A percentile compares a stretch with the other conserved stretches of the same genome.
phyloP scores from a whole-genome alignment of 2,888 invertebrate species.

The Incurvaria masculella region DNA sequence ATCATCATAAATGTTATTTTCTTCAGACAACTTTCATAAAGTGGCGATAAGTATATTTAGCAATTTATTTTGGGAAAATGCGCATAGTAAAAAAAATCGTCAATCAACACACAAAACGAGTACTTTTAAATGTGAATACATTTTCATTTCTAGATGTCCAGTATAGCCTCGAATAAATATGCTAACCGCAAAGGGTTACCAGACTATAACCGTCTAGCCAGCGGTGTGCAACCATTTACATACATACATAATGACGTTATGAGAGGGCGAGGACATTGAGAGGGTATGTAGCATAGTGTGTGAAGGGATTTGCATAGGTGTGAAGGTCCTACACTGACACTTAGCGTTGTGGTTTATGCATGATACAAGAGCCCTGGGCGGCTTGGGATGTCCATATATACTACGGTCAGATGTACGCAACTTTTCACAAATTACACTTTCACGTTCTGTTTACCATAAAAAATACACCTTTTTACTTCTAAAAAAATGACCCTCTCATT shows the following conservation, averaged over 20 bases:
- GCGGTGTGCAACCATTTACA: not conserved
- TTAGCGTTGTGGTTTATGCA: constrained; percentile 24
- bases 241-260: not conserved
- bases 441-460: no score
- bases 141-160: not conserved
- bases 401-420: not conserved
- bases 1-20: no score
- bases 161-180: not conserved
- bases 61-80: no score
- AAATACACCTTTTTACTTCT: no score
- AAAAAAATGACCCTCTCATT: no score
- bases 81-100: no score
- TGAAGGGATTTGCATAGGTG: not conserved
- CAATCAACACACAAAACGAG: no score
- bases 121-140: no score
- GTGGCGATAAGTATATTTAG: no score
- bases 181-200: not conserved
- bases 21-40: no score
- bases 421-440: no score
- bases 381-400: constrained; percentile 2
- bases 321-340: not conserved
- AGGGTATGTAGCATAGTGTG: not conserved
- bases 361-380: constrained; percentile 36
- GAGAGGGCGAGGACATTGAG: not conserved
- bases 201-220: not conserved